Evolutionary conservation across 1,140 invertebrate genomes (phyloP).

Genomic region (Sminthurides bifidus): DNA sequence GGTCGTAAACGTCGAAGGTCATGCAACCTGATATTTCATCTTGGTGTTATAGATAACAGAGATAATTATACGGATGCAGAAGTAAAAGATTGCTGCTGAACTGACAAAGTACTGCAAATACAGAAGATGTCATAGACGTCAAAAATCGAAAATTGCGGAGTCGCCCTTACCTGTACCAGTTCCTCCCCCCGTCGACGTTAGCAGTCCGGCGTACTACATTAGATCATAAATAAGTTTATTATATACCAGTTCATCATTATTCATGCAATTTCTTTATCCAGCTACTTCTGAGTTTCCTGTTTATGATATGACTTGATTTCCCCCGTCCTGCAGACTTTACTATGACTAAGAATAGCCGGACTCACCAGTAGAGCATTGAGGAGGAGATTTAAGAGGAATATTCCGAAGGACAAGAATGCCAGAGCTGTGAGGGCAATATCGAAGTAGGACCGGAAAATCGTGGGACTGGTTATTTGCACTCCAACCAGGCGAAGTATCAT

Average conservation of each 20-base stretch:
- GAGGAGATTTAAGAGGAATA: constrained; percentile 31
- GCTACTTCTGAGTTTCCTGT: background rate
- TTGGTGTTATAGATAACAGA: too few species aligned
- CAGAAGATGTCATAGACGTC: background rate
- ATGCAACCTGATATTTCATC: too few species aligned
- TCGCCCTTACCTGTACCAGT: constrained; percentile 6
- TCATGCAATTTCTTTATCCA: background rate
- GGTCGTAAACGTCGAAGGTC: too few species aligned
- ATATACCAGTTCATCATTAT: background rate
- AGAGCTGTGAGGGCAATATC: constrained; percentile 32
- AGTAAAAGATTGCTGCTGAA: background rate
- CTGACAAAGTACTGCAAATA: background rate
- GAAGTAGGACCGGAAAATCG: constrained; percentile 26
- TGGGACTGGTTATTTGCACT: too few species aligned
- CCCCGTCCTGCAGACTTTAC: background rate
- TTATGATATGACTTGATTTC: too few species aligned
- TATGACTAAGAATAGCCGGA: background rate
- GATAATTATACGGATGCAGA: too few species aligned
- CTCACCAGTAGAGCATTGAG: constrained; percentile 29
- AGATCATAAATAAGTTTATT: background rate
- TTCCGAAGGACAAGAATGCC: constrained; percentile 30
- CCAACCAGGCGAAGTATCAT: too few species aligned
- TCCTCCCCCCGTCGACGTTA: constrained; percentile 1
- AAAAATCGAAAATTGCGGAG: too few species aligned
- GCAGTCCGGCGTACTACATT: background rate